Conservation (phyloP, 1,140 invertebrate genomes). For the Heliothis virescens region DNA sequence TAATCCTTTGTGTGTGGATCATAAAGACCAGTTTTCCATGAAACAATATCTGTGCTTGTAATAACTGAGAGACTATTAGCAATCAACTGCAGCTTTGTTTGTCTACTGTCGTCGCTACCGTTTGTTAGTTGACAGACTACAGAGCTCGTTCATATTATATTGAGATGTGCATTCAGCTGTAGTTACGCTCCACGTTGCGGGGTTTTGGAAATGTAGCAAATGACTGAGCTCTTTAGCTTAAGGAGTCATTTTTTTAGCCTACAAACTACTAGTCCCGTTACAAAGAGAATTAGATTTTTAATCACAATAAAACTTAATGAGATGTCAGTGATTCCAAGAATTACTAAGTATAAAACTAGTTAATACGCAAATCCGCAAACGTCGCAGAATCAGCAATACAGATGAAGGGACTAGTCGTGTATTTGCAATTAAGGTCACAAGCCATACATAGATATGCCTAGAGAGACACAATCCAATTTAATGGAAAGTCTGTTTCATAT, state of each 20-base stretch:
- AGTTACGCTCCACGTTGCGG: constrained; percentile 1
- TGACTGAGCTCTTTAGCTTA: constrained; percentile 1
- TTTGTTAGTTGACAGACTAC: constrained; percentile 33
- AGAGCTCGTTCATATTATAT: constrained; percentile 7
- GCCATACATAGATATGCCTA: neutral
- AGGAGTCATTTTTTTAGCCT: neutral
- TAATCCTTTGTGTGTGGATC: constrained; percentile 10
- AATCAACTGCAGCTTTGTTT: constrained; percentile 49
- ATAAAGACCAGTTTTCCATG: constrained; percentile 17
- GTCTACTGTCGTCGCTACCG: constrained; percentile 25
- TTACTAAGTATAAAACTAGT: neutral
- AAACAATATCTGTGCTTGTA: constrained; percentile 36
- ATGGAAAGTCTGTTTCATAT: constrained; percentile 7
- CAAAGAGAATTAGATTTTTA: no score
- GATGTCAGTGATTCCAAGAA: neutral
- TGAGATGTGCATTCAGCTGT: constrained; percentile 29
- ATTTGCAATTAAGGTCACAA: constrained; percentile 22
- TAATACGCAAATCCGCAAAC: constrained; percentile 8
- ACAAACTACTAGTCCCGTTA: neutral
- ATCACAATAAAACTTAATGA: neutral
- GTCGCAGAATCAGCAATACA: constrained; percentile 27
- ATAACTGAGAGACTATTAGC: constrained; percentile 50
- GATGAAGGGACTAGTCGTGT: constrained; percentile 24
- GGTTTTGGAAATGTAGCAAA: constrained; percentile 21
- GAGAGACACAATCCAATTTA: neutral